Base-by-base conservation (phyloP, 64 coral and sea anemone genomes). In the Stichodactyla mertensii region DNA sequence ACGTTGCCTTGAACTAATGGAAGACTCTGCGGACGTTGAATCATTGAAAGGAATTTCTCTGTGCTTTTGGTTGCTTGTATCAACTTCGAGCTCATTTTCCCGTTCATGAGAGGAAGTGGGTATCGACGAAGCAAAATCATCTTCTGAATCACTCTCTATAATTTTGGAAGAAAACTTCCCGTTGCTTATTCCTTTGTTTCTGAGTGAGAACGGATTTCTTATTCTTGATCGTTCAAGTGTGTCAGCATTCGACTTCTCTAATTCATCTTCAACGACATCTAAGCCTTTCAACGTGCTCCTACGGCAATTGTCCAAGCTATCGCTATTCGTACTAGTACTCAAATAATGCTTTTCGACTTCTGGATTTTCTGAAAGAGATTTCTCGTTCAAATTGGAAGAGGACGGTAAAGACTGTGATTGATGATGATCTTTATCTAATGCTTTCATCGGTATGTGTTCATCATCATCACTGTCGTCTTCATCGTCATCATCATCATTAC, bases 201-300 rank as follows among this genome's bases (percentile, higher is more conserved):
- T 79, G 27, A 79, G 16, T 16, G 77, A 79, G 51, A 79, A 79
- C 10, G 77, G 77, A 19, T 79, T 79, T 66, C 18, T n/a, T 66
- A n/a, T 66, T 22, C 62, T 66, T n/a, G 62, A 20, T 66, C 62
- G 62, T 66, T 66, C 62, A 5, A 66, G 19, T 9, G 62, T 23
- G 5, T 66, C 62, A 22, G 5, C 4, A 6, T n/a, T 22, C 18
- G 62, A 8, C 4, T n/a, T 66, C 19, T 66, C 62, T 12, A n/a
- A 66, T 20, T 66, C 62, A n/a, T 66, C 19, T 7, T 22, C 62
- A 6, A n/a, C 62, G 19, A n/a, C 18, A 66, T 66, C 62, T 22
- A n/a, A n/a, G 22, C 18, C 18, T n/a, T 22, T 66, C 6, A 7
- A 7, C 12, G 62, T 66, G 20, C 3, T 66, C 18, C 62, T 66